Percentiles rank a stretch among this genome's conserved stretches.
Evolutionary conservation across 2,888 invertebrate genomes (phyloP).

Genomic region (Monoplex corrugatus): DNA sequence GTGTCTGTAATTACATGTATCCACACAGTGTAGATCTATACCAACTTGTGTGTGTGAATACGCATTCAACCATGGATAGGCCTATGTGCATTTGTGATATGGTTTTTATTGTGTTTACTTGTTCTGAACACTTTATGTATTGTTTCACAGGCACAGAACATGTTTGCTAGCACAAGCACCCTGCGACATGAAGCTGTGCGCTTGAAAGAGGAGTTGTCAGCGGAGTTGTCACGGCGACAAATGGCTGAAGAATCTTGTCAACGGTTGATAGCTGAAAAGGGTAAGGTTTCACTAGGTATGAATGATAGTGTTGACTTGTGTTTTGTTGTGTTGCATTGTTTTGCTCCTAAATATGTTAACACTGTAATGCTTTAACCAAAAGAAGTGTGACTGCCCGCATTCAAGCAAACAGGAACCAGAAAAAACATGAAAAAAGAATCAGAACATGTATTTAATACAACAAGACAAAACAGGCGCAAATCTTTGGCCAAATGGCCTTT

Average conservation of each 20-base stretch:
- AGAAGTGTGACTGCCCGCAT: no score
- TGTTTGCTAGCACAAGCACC: not conserved
- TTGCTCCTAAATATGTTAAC: no score
- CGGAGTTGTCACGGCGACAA: slow-evolving; percentile 68
- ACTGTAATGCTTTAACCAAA: no score
- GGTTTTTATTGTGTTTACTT: no score
- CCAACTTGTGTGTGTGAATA: not conserved
- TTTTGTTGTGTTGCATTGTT: no score
- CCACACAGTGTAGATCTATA: no score
- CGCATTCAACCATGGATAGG: not conserved
- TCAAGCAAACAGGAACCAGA: no score
- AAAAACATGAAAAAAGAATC: no score
- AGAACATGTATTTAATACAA: no score
- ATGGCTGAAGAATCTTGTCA: slow-evolving; percentile 59
- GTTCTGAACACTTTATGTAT: not conserved
- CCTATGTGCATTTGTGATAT: not conserved
- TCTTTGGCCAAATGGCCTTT: no score
- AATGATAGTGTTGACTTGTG: no score
- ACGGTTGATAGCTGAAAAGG: slow-evolving; percentile 52
- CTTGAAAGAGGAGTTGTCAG: slow-evolving; percentile 65
- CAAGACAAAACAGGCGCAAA: no score
- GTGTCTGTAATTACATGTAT: not conserved
- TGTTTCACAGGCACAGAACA: slow-evolving; percentile 32
- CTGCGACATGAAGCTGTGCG: slow-evolving; percentile 59
- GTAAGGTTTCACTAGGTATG: slow-evolving; percentile 19